Evolutionary conservation across 2,888 invertebrate species (phyloP).

Genomic region (Lymantria monacha): DNA sequence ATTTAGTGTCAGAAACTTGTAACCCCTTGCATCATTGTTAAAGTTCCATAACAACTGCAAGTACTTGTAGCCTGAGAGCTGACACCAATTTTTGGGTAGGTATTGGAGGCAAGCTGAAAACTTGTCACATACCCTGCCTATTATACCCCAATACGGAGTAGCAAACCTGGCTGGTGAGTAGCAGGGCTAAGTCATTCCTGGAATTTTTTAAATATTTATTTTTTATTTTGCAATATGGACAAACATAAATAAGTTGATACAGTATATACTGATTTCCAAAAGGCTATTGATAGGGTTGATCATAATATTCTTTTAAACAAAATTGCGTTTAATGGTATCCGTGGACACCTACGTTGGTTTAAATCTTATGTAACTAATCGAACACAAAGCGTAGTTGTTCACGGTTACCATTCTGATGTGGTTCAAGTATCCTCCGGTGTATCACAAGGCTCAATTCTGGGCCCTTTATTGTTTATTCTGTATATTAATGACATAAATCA

Average conservation of each 20-base stretch:
- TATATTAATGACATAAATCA: not conserved
- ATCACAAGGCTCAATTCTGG: not conserved
- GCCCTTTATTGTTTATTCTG: not conserved
- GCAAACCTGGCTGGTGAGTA: too few species aligned
- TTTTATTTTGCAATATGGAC: too few species aligned
- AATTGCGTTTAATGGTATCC: slow-evolving; percentile 10
- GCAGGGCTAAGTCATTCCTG: too few species aligned
- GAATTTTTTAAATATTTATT: too few species aligned
- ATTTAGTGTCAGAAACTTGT: too few species aligned
- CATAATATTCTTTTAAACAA: slow-evolving; percentile 5
- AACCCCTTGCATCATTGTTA: too few species aligned
- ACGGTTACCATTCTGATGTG: not conserved
- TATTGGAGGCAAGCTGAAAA: too few species aligned
- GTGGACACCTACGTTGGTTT: slow-evolving; percentile 10
- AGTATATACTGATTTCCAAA: slow-evolving; percentile 11
- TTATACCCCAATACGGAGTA: too few species aligned
- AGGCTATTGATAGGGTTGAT: slow-evolving; percentile 8
- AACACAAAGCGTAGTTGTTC: slow-evolving; percentile 7
- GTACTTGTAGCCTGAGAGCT: too few species aligned
- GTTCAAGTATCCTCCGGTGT: not conserved
- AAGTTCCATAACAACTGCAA: too few species aligned
- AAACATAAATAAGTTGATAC: slow-evolving; percentile 1
- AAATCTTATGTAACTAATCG: slow-evolving; percentile 11
- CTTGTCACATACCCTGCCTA: too few species aligned
- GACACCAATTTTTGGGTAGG: too few species aligned